phyloP scores from a whole-genome alignment of 2,113 vertebrate genomes.

The Cromileptes altivelis region DNA sequence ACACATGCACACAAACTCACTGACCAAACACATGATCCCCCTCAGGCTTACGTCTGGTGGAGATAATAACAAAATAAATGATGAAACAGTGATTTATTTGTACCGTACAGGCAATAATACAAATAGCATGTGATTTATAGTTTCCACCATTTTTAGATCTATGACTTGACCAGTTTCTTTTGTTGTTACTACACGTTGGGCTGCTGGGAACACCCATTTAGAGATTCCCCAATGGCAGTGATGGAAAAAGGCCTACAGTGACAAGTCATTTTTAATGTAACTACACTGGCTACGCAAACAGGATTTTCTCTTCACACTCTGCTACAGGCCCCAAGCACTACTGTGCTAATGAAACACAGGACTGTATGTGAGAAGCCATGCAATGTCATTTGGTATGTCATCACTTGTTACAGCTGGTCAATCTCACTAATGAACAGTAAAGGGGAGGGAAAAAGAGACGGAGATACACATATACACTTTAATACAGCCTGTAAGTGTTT shows the following conservation, averaged over 20 bases:
- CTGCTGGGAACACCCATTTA: not conserved
- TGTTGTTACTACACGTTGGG: not conserved
- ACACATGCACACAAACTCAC: too few species aligned
- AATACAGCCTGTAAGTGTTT: not conserved
- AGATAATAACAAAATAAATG: too few species aligned
- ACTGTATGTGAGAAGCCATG: constrained; percentile 10
- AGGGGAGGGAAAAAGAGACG: constrained; percentile 4
- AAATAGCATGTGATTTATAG: not conserved
- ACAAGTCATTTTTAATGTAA: constrained; percentile 1
- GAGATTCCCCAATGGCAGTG: not conserved
- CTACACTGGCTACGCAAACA: not conserved
- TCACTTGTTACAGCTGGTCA: constrained; percentile 13
- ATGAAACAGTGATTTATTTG: too few species aligned
- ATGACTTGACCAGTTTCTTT: too few species aligned
- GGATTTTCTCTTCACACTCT: not conserved
- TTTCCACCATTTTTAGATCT: not conserved
- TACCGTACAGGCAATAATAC: too few species aligned
- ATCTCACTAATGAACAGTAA: constrained; percentile 34
- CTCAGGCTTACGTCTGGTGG: too few species aligned
- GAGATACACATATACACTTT: constrained; percentile 3
- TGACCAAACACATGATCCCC: too few species aligned
- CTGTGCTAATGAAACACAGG: not conserved
- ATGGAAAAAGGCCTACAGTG: constrained; percentile 9
- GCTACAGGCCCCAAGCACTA: not conserved
- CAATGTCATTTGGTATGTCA: constrained; percentile 7